Evolutionary conservation across 2,797 vertebrate genomes (phyloP), one percentile per base, ranked within the genome.

Genomic region (Leptodactylus fallax): DNA sequence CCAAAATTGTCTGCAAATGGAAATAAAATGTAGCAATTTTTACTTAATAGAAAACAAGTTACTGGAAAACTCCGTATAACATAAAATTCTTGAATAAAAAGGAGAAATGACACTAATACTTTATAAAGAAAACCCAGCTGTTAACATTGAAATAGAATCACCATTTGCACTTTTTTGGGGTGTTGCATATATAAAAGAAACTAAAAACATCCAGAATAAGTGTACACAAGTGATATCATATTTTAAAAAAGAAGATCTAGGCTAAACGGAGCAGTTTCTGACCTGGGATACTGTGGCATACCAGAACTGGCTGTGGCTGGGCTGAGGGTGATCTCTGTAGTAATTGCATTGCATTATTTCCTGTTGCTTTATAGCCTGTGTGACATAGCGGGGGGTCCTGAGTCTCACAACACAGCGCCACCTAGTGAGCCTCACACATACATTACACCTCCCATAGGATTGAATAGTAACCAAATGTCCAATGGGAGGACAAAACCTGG

Each of bases 1-100:
- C 51, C 12, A 56, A 85, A 85, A 85, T 85, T 85, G 83, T 85
- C 72, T 77, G 36, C 21, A 85, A 85, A 85, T 85, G 71, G 83
- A 78, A 49, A 72, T 47, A 85, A 77, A 85, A 85, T 77, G 47
- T 58, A 77, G 72, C 83, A 78, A 85, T 85, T 77, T 77, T n/a
- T 65, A 23, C 47, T 78, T 78, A 77, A 85, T 78, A 85, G 83
- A 14, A 61, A 85, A 74, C 51, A 45, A 60, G 36, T 74, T 76
- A 51, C 83, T 78, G 3, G 36, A 51, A 25, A 27, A 58, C 51
- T 60, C 27, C 60, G 7, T 85, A 76, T 60, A 58, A 53, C 72
- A 49, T 77, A 60, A 77, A 85, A 76, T 77, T 76, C 21, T 78
- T 17, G 10, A 65, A 27, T 85, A 65, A 78, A 21, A 85, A 65